Conservation (phyloP, 2,888 invertebrate genomes). For the Drosophila nr. perissopoda region DNA sequence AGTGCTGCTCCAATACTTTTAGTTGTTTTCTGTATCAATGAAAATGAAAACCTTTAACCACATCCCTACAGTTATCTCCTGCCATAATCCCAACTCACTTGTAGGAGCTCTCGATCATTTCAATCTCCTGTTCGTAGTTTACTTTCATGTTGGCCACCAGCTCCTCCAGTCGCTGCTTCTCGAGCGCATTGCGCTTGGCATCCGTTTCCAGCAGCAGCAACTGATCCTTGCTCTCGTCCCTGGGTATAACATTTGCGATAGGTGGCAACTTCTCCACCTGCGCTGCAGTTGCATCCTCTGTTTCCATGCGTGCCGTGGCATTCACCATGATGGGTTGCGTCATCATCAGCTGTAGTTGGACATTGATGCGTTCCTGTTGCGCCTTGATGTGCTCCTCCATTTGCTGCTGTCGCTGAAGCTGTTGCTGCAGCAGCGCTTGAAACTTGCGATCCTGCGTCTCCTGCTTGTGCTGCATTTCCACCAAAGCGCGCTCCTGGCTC, state of each 20-base stretch:
- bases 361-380: conserved; percentile 84
- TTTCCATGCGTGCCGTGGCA: conserved; percentile 2
- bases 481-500: conserved; percentile 81
- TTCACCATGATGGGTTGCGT: conserved; percentile 70
- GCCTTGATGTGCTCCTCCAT: conserved; percentile 83
- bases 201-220: conserved; percentile 79
- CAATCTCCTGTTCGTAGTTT: conserved; percentile 85
- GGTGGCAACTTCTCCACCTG: neutral
- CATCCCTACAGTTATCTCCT: neutral
- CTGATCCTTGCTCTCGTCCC: conserved; percentile 45
- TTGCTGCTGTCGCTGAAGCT: conserved; percentile 82
- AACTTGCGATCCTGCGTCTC: conserved; percentile 83
- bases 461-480: conserved; percentile 84
- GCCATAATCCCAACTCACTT: conserved; percentile 68
- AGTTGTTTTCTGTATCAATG: conserved; percentile 81
- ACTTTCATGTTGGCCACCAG: conserved; percentile 83
- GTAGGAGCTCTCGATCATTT: conserved; percentile 83
- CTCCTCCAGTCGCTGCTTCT: conserved; percentile 84
- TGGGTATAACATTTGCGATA: neutral
- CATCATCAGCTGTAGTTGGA: conserved; percentile 84
- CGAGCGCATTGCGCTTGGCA: conserved; percentile 82
- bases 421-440: conserved; percentile 82
- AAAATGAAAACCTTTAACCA: neutral
- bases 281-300: neutral
- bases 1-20: conserved; percentile 81